Conservation (phyloP, 2,797 vertebrate species). For the Oreochromis mossambicus region DNA sequence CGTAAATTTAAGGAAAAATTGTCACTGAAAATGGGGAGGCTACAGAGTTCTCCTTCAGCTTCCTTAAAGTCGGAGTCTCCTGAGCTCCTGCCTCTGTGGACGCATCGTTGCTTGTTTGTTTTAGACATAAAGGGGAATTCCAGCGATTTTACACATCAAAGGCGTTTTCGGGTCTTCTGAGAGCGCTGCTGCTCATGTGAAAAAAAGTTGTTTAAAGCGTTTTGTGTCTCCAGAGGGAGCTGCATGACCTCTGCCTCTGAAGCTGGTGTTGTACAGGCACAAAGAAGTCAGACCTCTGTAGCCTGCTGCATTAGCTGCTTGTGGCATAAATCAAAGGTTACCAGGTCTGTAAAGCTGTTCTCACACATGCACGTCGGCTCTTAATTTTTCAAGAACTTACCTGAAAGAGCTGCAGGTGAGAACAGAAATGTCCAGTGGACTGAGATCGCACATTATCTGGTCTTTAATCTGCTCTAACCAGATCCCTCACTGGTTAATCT, state of each 20-base stretch:
- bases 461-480: background rate
- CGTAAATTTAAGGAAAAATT: background rate
- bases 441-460: background rate
- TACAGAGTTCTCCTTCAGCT: background rate
- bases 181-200: background rate
- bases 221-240: background rate
- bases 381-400: background rate
- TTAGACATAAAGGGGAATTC: background rate
- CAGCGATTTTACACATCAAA: background rate
- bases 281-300: background rate
- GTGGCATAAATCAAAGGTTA: background rate
- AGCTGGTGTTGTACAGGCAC: background rate
- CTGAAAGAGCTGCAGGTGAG: background rate
- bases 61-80: background rate
- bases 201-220: background rate
- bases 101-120: background rate
- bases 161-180: background rate
- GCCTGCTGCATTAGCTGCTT: background rate
- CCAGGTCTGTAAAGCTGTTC: background rate
- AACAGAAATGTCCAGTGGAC: rapidly evolving
- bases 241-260: background rate
- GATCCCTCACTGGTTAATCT: background rate
- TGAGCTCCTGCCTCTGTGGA: background rate
- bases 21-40: background rate
- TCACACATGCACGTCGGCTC: rapidly evolving